Evolutionary conservation across 2,113 vertebrate genomes (phyloP).

Genomic region (Petrocephalus zakoni): DNA sequence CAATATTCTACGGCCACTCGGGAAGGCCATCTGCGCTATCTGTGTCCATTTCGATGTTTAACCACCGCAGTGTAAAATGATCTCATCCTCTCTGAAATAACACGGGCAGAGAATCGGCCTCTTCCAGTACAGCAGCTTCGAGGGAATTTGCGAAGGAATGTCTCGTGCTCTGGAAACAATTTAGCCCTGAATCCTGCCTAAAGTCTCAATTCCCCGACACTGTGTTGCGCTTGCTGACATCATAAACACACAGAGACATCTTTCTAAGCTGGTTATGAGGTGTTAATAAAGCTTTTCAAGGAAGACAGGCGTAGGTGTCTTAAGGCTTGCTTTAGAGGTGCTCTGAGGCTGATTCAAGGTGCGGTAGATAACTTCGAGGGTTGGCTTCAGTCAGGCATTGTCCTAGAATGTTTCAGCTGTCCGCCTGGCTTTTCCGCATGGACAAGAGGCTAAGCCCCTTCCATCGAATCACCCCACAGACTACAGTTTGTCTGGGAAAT

Average conservation of each 20-base stretch:
- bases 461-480: neutral
- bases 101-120: neutral
- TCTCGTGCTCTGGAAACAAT: constrained; percentile 11
- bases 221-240: neutral
- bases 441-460: neutral
- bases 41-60: constrained; percentile 10
- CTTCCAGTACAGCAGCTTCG: neutral
- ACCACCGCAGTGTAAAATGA: neutral
- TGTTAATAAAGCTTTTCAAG: neutral
- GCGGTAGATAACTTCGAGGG: neutral
- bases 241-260: neutral
- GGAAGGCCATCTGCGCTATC: constrained; percentile 9
- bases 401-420: neutral
- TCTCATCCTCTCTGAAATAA: constrained; percentile 5
- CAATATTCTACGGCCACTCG: neutral
- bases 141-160: neutral
- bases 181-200: neutral
- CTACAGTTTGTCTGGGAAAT: neutral
- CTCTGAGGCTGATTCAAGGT: neutral
- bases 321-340: neutral
- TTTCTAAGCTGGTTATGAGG: neutral
- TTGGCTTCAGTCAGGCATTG: neutral
- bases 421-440: neutral
- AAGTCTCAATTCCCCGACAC: neutral
- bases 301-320: neutral